Base-by-base conservation (phyloP, 2,113 vertebrate species). In the Menura novaehollandiae region DNA sequence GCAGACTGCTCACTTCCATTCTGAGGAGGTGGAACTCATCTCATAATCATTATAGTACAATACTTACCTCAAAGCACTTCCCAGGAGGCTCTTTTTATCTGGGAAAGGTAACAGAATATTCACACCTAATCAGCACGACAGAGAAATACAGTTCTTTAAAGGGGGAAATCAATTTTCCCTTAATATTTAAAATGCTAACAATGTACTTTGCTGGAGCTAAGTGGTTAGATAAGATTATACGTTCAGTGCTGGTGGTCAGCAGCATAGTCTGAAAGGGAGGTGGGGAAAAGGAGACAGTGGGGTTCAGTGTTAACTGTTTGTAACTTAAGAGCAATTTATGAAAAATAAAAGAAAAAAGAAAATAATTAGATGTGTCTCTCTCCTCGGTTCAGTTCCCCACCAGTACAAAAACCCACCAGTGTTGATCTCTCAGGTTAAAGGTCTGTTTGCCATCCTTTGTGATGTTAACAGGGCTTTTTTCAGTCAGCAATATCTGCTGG, bases 131-230 rank as follows among this genome's bases (percentile, higher is more conserved):
- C 68, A 56, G 39, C 68, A 91, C 1, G 7, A 80, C 60, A 81
- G 52, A 85, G 90, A 91, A 94, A 89, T 84, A 46, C 88, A 78
- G 32, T 72, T 78, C 72, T 94, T 96, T 64, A 92, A 95, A 75
- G 1, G 4, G 39, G 33, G 66, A 95, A 96, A 96, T 96, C 78
- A 90, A 76, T 90, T 95, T 90, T 12, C 76, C 47, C 47, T 93
- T 56, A 75, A 73, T 73, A 86, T 92, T 96, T 93, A 63, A 90
- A 96, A 81, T 37, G 49, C 63, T 55, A 93, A 83, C 75, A 59
- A 39, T 59, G 39, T 52, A 32, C 68, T 95, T 88, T 86, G 44
- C 28, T 2, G 1, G 62, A 83, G 78, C 47, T 74, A 32, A 81
- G 68, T 28, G 64, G 28, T 46, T 72, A 74, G 79, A 44, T 88